phyloP scores from a whole-genome alignment of 2,888 invertebrate genomes.

The Cyclophora albipunctata region DNA sequence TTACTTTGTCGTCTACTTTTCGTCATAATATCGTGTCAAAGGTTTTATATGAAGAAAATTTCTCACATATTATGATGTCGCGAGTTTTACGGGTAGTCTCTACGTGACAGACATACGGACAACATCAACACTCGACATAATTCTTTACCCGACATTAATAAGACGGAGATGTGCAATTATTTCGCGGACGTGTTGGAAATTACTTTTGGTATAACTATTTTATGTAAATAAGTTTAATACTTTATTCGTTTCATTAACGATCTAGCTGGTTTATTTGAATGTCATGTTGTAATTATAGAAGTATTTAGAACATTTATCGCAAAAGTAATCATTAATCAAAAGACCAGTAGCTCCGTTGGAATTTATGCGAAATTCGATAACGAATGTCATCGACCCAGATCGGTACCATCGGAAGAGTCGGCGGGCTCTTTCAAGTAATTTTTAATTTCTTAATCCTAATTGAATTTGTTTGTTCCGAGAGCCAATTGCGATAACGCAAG shows the following conservation, averaged over 20 bases:
- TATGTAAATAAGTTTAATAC: too few relatives aligned
- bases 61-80: slow-evolving; percentile 37
- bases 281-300: too few relatives aligned
- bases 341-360: slow-evolving; percentile 28
- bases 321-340: slow-evolving; percentile 22
- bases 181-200: too few relatives aligned
- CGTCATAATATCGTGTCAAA: slow-evolving; percentile 43
- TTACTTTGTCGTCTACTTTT: slow-evolving; percentile 42
- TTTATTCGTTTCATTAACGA: too few relatives aligned
- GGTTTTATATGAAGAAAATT: slow-evolving; percentile 37
- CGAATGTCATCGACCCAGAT: slow-evolving; percentile 46
- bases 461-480: slow-evolving; percentile 69
- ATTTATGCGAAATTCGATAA: slow-evolving; percentile 44
- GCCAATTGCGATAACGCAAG: slow-evolving; percentile 49
- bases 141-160: too few relatives aligned
- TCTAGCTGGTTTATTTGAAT: too few relatives aligned
- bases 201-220: too few relatives aligned
- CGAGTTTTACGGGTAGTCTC: slow-evolving; percentile 13
- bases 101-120: slow-evolving; percentile 9
- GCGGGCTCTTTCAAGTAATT: slow-evolving; percentile 56
- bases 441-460: slow-evolving; percentile 73
- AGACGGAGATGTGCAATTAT: too few relatives aligned
- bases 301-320: neutral
- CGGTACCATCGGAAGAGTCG: slow-evolving; percentile 41
- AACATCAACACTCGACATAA: too few relatives aligned